Percentiles rank a stretch among this genome's conserved stretches.
Evolutionary conservation across 2,888 invertebrate species (phyloP).

Genomic region (Nephrotoma flavescens): DNA sequence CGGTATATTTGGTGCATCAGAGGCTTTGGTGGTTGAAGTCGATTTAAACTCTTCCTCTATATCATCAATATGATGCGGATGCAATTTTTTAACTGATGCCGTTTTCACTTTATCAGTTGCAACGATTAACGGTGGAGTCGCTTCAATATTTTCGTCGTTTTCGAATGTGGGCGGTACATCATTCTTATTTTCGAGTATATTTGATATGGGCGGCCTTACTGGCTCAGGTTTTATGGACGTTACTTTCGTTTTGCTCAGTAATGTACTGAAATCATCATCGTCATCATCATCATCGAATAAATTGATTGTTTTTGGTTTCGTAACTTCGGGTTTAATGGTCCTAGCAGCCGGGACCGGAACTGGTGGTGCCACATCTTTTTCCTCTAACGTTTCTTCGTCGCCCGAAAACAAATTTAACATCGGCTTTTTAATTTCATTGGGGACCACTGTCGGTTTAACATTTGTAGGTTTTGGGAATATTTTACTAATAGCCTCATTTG

Average conservation of each 20-base stretch:
- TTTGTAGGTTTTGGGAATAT: not conserved
- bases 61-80: slow-evolving; percentile 6
- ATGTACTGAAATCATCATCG: not conserved
- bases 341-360: not conserved
- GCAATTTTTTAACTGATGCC: not conserved
- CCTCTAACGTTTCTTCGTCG: not conserved
- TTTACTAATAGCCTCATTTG: slow-evolving; percentile 16
- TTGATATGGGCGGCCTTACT: not conserved
- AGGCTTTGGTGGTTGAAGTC: not conserved
- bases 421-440: not conserved
- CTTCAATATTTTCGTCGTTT: not conserved
- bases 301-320: slow-evolving; percentile 17
- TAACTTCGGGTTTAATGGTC: not conserved
- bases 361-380: slow-evolving; percentile 14
- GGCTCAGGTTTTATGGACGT: not conserved
- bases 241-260: not conserved
- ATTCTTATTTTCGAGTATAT: not conserved
- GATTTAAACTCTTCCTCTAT: not conserved
- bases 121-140: not conserved
- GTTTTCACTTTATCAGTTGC: not conserved
- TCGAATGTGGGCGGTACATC: not conserved
- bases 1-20: not conserved
- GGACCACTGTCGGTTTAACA: not conserved
- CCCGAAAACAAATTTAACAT: not conserved
- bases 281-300: slow-evolving; percentile 28